Conservation (phyloP, 2,888 invertebrate genomes). For the Coecobrya sp. region DNA sequence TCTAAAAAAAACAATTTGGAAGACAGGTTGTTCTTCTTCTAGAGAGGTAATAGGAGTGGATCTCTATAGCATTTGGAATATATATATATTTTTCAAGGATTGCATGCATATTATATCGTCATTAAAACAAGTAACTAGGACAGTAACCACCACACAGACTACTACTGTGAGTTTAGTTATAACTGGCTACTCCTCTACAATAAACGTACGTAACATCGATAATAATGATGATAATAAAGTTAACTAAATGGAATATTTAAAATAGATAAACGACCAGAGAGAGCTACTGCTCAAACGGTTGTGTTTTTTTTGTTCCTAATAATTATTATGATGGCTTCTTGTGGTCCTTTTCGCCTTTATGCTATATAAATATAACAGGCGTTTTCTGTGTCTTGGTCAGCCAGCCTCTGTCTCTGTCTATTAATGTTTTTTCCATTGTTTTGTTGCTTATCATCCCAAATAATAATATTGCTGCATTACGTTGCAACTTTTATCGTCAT, state of each 20-base stretch:
- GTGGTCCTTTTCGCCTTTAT: neutral
- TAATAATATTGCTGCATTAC: slow-evolving; percentile 50
- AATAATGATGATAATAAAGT: slow-evolving; percentile 30
- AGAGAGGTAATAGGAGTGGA: neutral
- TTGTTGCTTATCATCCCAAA: slow-evolving; percentile 39
- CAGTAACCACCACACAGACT: neutral
- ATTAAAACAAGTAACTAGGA: slow-evolving; percentile 70
- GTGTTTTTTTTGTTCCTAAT: slow-evolving; percentile 29
- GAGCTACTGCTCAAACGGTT: neutral
- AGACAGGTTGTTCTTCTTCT: slow-evolving; percentile 19
- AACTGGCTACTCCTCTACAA: neutral
- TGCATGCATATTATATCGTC: slow-evolving; percentile 45
- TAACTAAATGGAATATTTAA: slow-evolving; percentile 49
- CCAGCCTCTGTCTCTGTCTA: slow-evolving; percentile 28
- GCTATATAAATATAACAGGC: slow-evolving; percentile 45
- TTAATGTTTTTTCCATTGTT: slow-evolving; percentile 43
- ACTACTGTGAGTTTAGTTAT: too few species aligned
- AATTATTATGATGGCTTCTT: slow-evolving; percentile 12
- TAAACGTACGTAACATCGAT: slow-evolving; percentile 1
- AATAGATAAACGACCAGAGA: slow-evolving; percentile 29
- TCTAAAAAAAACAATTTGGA: neutral
- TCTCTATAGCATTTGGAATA: slow-evolving; percentile 7
- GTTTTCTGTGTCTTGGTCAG: slow-evolving; percentile 77
- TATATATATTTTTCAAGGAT: slow-evolving; percentile 46
- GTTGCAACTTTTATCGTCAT: slow-evolving; percentile 47